Conservation (phyloP, 2,888 invertebrate genomes). For the Cataglyphis livida region DNA sequence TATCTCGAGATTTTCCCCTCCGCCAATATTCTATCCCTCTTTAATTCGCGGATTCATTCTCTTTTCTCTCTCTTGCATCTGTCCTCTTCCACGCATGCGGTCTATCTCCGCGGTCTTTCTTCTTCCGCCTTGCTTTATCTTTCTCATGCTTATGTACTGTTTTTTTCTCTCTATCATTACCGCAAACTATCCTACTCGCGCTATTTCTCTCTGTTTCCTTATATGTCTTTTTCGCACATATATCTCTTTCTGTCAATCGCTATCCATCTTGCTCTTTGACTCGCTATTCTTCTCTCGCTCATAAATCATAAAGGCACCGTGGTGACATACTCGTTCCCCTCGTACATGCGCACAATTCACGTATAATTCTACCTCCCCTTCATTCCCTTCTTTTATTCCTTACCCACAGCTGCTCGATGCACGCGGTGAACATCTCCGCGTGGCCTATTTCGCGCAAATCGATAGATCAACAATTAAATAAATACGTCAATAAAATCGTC, state of each 20-base stretch:
- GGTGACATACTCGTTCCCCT: constrained; percentile 4
- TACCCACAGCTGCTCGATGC: constrained; percentile 31
- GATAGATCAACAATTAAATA: constrained; percentile 13
- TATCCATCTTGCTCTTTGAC: neutral
- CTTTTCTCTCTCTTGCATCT: neutral
- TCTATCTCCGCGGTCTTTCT: neutral
- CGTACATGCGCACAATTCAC: constrained; percentile 38
- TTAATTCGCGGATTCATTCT: constrained; percentile 21
- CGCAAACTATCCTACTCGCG: constrained; percentile 27
- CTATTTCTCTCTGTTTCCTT: constrained; percentile 9
- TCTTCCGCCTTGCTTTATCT: neutral
- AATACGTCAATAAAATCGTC: neutral
- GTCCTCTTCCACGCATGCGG: neutral
- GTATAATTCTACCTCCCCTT: neutral
- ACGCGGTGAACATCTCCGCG: constrained; percentile 25
- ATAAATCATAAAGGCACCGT: constrained; percentile 24
- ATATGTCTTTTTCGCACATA: neutral
- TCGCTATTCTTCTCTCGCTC: constrained; percentile 7
- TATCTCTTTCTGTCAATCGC: neutral
- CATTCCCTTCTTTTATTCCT: neutral
- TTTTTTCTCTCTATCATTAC: neutral
- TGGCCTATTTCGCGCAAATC: constrained; percentile 35
- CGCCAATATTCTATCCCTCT: neutral
- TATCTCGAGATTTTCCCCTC: constrained; percentile 9
- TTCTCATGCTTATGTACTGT: neutral